A percentile compares a stretch with the other conserved stretches of the same genome.
Conservation (phyloP, 2,888 invertebrate species). For the Petrolisthes manimaculis region DNA sequence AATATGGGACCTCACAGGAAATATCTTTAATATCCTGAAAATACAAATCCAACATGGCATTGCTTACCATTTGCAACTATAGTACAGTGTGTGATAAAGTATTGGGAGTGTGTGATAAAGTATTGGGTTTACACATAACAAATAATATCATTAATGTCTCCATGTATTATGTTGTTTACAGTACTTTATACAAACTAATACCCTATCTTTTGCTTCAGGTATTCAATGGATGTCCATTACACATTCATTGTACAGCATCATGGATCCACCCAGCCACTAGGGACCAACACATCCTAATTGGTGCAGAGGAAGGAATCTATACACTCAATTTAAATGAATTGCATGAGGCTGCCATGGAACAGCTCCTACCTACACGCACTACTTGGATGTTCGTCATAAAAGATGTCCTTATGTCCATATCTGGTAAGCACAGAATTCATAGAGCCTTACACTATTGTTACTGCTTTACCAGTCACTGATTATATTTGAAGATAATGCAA, state of each 20-base stretch:
- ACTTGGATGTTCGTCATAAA: constrained; percentile 99
- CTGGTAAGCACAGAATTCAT: constrained; percentile 75
- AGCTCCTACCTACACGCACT: constrained; percentile 92
- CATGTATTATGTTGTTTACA: constrained; percentile 1
- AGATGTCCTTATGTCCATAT: constrained; percentile 96
- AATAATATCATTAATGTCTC: neutral
- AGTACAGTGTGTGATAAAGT: too few relatives aligned
- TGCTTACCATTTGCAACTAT: neutral
- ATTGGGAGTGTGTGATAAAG: neutral
- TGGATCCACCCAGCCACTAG: constrained; percentile 98
- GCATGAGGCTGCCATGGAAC: constrained; percentile 96
- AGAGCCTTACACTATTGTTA: too few relatives aligned
- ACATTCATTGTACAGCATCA: constrained; percentile 97
- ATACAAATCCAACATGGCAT: neutral
- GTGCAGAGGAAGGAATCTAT: constrained; percentile 98
- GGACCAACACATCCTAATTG: constrained; percentile 95
- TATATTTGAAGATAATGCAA: too few relatives aligned
- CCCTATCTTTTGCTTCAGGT: constrained; percentile 74
- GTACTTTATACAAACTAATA: neutral
- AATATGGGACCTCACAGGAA: neutral
- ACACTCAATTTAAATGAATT: constrained; percentile 96
- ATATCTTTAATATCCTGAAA: neutral
- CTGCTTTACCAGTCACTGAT: too few relatives aligned
- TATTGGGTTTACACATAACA: neutral
- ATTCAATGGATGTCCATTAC: constrained; percentile 96